phyloP scores from a whole-genome alignment of 2,888 invertebrate species.

The Callinectes sapidus region DNA sequence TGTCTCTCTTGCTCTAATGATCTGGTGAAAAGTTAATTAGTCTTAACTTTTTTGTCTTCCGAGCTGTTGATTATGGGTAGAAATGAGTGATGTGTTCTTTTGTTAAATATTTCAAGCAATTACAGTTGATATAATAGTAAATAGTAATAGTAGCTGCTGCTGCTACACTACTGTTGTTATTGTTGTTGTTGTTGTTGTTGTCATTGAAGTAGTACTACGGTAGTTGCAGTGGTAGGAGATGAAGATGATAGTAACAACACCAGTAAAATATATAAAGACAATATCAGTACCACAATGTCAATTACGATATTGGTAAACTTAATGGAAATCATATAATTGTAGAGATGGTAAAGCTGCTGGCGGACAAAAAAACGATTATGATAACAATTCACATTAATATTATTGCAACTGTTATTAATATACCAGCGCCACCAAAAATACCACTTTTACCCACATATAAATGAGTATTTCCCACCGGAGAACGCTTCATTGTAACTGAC shows the following conservation, averaged over 20 bases:
- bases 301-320: too few relatives aligned
- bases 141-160: not conserved
- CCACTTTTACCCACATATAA: not conserved
- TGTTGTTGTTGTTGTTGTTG: too few relatives aligned
- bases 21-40: not conserved
- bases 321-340: not conserved
- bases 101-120: not conserved
- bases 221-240: too few relatives aligned
- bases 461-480: not conserved
- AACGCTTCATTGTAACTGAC: not conserved
- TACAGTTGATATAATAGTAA: not conserved
- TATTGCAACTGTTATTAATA: not conserved
- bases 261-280: too few relatives aligned
- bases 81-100: not conserved
- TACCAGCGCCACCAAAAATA: not conserved
- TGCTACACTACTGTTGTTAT: too few relatives aligned
- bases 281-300: too few relatives aligned
- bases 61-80: not conserved
- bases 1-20: not conserved
- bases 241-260: too few relatives aligned
- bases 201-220: too few relatives aligned
- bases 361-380: not conserved
- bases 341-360: too few relatives aligned
- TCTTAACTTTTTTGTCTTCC: not conserved
- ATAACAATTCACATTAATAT: not conserved